Conservation (phyloP, 2,113 vertebrate genomes). For the Crotalus horridus region DNA sequence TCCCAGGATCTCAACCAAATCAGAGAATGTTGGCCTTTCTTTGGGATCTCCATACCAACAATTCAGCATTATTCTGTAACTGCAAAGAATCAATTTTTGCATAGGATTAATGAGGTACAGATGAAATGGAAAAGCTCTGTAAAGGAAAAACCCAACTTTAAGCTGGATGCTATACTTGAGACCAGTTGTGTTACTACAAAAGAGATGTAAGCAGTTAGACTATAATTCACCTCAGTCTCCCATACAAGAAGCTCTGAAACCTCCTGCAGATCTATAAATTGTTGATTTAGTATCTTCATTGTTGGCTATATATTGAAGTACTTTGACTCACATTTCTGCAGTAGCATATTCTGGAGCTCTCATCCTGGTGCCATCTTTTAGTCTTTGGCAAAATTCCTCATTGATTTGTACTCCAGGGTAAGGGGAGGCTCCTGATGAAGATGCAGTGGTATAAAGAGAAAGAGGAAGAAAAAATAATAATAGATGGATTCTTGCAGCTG, state of each 20-base stretch:
- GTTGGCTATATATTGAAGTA: not conserved
- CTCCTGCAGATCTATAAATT: not conserved
- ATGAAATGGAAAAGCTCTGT: not conserved
- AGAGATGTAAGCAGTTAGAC: not conserved
- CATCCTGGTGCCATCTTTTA: conserved; percentile 95
- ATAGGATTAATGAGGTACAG: not conserved
- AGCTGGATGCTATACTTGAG: not conserved
- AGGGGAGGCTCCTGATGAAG: conserved; percentile 85
- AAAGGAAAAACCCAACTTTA: not conserved
- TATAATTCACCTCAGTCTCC: not conserved
- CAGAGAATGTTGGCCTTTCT: conserved; percentile 86
- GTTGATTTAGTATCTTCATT: not conserved
- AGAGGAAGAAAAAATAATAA: not conserved
- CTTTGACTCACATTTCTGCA: conserved; percentile 85
- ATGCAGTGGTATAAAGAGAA: not conserved
- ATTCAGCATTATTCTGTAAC: conserved; percentile 93
- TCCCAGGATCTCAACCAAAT: conserved; percentile 90
- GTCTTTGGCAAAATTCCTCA: conserved; percentile 91
- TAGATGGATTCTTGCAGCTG: not conserved
- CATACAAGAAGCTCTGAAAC: not conserved
- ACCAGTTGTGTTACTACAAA: not conserved
- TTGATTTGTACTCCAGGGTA: conserved; percentile 98
- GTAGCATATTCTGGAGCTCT: conserved; percentile 90
- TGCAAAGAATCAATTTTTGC: conserved; percentile 57
- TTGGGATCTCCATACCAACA: conserved; percentile 95